A percentile compares a stretch with the other conserved stretches of the same genome.
Evolutionary conservation across 2,797 vertebrate genomes (phyloP).

Genomic region (Mustela erminea): DNA sequence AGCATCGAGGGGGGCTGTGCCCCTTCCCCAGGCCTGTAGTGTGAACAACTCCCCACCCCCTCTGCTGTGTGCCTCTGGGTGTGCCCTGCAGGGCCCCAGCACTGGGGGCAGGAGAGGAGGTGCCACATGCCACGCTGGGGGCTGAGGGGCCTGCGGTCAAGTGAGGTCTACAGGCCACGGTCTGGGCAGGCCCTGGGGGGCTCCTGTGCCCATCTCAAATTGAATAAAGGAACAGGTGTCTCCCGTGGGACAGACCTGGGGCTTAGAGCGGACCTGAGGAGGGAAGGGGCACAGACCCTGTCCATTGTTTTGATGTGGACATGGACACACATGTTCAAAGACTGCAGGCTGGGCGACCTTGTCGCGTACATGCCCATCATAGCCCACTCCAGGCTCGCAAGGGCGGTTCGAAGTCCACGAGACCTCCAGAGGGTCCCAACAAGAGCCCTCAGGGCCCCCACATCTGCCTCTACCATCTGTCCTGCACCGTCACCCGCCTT

Average conservation of each 20-base stretch:
- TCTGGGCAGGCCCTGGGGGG: not conserved
- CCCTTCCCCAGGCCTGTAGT: not conserved
- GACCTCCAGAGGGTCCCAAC: not conserved
- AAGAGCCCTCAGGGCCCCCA: too few relatives aligned
- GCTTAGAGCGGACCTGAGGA: not conserved
- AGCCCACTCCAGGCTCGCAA: not conserved
- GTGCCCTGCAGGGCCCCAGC: not conserved
- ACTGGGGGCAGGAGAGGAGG: not conserved
- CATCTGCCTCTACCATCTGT: too few relatives aligned
- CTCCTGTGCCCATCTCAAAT: not conserved
- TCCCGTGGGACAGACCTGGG: not conserved
- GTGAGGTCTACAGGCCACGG: not conserved
- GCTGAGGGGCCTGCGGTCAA: fast-evolving
- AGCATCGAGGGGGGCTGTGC: not conserved
- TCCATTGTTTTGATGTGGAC: not conserved
- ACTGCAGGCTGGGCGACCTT: too few relatives aligned
- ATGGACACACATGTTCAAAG: fast-evolving
- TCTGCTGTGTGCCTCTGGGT: not conserved
- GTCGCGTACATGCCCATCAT: fast-evolving
- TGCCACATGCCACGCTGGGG: not conserved
- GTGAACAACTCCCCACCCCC: not conserved
- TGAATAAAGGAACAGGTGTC: not conserved
- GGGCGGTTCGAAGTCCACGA: not conserved
- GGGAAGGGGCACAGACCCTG: not conserved
- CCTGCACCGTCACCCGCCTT: not conserved